Evolutionary conservation across 35 echinoderm and acorn worm genomes (phyloP), one percentile per base, ranked within the genome.

Genomic region (Ophioderma brevispina): DNA sequence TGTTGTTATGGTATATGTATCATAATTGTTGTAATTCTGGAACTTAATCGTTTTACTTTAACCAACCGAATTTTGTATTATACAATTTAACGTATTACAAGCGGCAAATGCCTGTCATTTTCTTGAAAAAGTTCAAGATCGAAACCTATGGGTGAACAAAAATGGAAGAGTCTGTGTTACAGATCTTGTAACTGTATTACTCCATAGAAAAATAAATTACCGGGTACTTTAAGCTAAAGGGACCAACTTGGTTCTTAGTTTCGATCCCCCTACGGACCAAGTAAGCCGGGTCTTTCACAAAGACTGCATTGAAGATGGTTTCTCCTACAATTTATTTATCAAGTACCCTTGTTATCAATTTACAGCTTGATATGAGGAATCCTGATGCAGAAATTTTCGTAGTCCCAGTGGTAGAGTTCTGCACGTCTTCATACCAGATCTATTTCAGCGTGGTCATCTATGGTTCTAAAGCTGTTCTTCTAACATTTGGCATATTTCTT

Each of bases 401-500:
- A 18, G 83, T 85, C 5, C 63, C 83, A 6, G 55, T 70, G 23
- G 25, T 55, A 36, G 37, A 52, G 5, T 85, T n/a, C 33, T 85
- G 83, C 52, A 85, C 55, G 1, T 85, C 83, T 1, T 13, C 52
- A 0, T 85, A 85, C 55, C 0, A 64, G 25, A 0, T 31, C 15
- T 85, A 85, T 37, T 85, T 85, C 52, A 63, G 18, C 10, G 83
- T 37, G 10, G 55, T 17, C 1, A 37, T 85, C 35, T 85, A 85
- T 40, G 32, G 25, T 15, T 21, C 52, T n/a, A 85, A 85, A 59
- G 83, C 37, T 10, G 63, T 70, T 38, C 75, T 78, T 30, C 40
- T 87, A 0, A 23, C 39, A 4, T 42, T 78, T 75, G 90, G 90
- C 4, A 86, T 91, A 59, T 91, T 91, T 83, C 82, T 91, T 31